These are phyloP conservation scores for Oryctes rhinoceros DNA, from an alignment of 1,140 invertebrate species.

Conservation along the genomic window DNA sequence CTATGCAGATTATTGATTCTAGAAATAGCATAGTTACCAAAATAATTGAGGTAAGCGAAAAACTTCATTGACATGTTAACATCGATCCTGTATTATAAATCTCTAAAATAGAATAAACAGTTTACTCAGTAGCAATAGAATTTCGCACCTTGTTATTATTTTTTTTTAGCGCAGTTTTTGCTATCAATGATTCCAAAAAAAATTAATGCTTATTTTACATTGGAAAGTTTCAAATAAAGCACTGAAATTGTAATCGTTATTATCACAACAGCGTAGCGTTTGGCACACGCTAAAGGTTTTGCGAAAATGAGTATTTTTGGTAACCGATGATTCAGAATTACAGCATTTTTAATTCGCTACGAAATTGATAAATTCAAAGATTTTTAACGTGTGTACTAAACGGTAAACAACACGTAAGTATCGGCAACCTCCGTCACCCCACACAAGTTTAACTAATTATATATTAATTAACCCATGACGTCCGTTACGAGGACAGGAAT, in stretches of 20 bases:
- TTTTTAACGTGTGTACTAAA: no score
- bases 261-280: not conserved
- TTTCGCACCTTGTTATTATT: not conserved
- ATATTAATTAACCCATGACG: no score
- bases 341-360: no score
- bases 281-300: no score
- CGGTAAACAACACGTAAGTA: no score
- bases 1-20: constrained; percentile 10
- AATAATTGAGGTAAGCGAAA: constrained; percentile 21
- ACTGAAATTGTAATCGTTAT: not conserved
- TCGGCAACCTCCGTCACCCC: no score
- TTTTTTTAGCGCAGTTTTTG: not conserved
- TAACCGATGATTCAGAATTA: no score
- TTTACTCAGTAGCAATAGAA: not conserved
- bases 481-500: no score
- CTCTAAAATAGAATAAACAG: constrained; percentile 19
- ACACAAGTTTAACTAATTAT: no score
- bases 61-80: constrained; percentile 24
- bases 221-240: not conserved
- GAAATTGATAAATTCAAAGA: no score
- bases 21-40: not conserved
- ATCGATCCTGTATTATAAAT: constrained; percentile 7
- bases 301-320: no score
- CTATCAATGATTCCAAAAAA: not conserved
- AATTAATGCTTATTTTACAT: not conserved